phyloP scores from a whole-genome alignment of 2,888 invertebrate species.

The Apotomis turbidana region DNA sequence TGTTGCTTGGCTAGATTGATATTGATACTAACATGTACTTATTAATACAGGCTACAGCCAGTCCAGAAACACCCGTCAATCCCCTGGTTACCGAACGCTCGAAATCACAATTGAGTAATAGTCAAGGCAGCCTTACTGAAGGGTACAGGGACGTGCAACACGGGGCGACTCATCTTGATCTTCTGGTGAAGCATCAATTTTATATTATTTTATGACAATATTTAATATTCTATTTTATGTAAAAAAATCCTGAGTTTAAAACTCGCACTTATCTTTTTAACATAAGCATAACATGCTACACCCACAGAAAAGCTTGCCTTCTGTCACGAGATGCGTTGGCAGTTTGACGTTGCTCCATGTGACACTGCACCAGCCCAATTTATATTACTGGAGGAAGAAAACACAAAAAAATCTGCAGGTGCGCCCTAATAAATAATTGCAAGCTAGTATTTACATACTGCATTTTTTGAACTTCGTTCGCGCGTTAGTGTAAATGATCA shows the following conservation, averaged over 20 bases:
- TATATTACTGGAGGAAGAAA: slow-evolving; percentile 69
- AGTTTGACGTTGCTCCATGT: slow-evolving; percentile 62
- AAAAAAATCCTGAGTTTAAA: too few species aligned
- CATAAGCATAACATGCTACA: background rate
- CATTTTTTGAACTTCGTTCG: background rate
- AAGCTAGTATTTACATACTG: background rate
- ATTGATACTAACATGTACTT: background rate
- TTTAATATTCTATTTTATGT: too few species aligned
- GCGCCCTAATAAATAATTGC: background rate
- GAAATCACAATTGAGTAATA: slow-evolving; percentile 21
- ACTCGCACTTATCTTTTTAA: background rate
- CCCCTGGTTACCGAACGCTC: background rate
- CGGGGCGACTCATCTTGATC: slow-evolving; percentile 51
- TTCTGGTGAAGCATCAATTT: slow-evolving; percentile 44
- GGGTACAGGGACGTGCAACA: slow-evolving; percentile 48
- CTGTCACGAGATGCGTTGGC: slow-evolving; percentile 43
- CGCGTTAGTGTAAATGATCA: background rate
- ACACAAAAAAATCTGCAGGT: slow-evolving; percentile 65
- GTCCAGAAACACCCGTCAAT: background rate
- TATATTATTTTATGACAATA: background rate
- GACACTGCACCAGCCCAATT: slow-evolving; percentile 69
- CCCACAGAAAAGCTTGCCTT: slow-evolving; percentile 7
- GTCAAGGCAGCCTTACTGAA: slow-evolving; percentile 52
- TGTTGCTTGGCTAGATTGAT: too few species aligned
- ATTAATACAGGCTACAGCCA: slow-evolving; percentile 2